Base-by-base conservation (phyloP, 2,113 vertebrate species). In the Plestiodon gilberti region DNA sequence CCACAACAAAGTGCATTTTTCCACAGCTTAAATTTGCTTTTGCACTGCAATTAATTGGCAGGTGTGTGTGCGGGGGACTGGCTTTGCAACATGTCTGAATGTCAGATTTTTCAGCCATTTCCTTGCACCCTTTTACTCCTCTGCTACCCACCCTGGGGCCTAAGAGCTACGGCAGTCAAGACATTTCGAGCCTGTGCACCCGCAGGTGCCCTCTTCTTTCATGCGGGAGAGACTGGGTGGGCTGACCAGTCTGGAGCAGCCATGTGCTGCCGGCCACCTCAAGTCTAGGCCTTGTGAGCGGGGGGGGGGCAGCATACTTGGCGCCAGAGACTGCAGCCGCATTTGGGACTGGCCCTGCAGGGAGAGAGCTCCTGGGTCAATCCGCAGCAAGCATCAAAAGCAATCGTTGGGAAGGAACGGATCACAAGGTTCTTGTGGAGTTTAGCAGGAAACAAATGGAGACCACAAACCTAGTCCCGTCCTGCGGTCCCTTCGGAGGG, bases 11-110 rank as follows among this genome's bases (percentile, higher is more conserved):
- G 78, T 25, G 77, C n/a, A 2, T 33, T 10, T 22, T 48, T 59
- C 13, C 17, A 7, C 55, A 9, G 2, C 28, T 65, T 17, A 18
- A 6, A 13, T 80, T n/a, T 22, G 40, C 28, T 65, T 52, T 30
- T 1, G 4, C 43, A 23, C 15, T 4, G 10, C 8, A 14, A 28
- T n/a, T 33, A 55, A 61, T 55, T n/a, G 11, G 43, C 23, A 7
- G 3, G 73, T 18, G 59, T 80, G 43, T 1, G 11, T 2, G 3
- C 6, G 35, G 0, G 0, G 23, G 82, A 78, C 0, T 0, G 1
- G 33, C 52, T 48, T 86, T 25, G 22, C 33, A 38, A 38, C 77
- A 6, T 18, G 20, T 30, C 76, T 1, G n/a, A 30, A 14, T 35
- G n/a, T 6, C 22, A 22, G 9, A 33, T 20, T 67, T 43, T 22